Evolutionary conservation across 2,797 vertebrate species (phyloP), one percentile per base, ranked within the genome.

Genomic region (Dryobates pubescens): DNA sequence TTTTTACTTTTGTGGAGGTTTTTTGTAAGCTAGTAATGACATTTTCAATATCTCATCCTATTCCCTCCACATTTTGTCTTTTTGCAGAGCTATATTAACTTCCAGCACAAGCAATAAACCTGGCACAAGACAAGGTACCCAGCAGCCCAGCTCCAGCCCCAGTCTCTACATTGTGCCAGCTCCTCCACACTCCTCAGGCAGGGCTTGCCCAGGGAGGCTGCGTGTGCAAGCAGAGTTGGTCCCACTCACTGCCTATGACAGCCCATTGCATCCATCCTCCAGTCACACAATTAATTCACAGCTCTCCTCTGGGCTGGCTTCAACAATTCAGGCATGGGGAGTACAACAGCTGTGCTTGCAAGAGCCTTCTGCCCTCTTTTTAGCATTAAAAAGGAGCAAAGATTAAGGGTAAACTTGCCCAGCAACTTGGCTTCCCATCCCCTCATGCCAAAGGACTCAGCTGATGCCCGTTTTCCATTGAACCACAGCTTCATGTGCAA

Each of bases 181-280:
- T 63, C 24, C 43, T 26, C 30, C 17, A 4, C 0, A 0, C 13
- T 17, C 23, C 53, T 59, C 49, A 45, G 30, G 53, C 41, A 58
- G 36, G 30, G n/a, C 56, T 57, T 59, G 54, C 32, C 43, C 49
- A 17, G 4, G 32, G 53, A 58, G 27, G 43, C 13, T 36, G 38
- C 4, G 1, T 5, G 17, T 18, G 26, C 27, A 12, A 34, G 63
- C 38, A 71, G 22, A 22, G 51, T 68, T 86, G 29, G 14, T 41
- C 53, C 49, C 41, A 59, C 54, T 34, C 71, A 23, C 36, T 4
- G 5, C 59, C 63, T 8, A 1, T 0, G 1, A 67, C 30, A 57
- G 72, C 32, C 26, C 13, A 1, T 59, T 72, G 81, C 51, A 71
- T 15, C 45, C 24, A 36, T n/a, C 67, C 41, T 78, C 18, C 63